Conservation (phyloP, 2,113 vertebrate genomes). For the Neoarius graeffei region DNA sequence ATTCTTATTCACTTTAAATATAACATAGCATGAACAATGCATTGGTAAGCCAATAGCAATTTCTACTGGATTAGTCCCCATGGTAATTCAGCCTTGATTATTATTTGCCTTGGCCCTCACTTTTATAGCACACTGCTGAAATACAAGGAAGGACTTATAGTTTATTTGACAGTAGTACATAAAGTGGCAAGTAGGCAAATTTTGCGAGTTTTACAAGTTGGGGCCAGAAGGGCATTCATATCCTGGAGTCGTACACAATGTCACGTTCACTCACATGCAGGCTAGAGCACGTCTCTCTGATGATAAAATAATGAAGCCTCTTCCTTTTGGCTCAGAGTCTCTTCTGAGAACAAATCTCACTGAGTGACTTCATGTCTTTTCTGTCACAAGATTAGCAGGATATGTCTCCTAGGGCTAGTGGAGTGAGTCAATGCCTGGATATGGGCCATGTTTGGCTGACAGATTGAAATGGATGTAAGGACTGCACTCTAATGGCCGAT, state of each 20-base stretch:
- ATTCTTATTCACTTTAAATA: neutral
- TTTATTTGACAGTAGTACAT: conserved; percentile 42
- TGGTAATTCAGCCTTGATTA: conserved; percentile 34
- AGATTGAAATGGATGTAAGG: conserved; percentile 17
- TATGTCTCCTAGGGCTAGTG: conserved; percentile 1
- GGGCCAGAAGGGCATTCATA: conserved; percentile 37
- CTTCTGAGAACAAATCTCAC: conserved; percentile 10
- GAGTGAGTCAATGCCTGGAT: conserved; percentile 15
- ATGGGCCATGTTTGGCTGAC: conserved; percentile 17
- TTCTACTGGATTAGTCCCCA: conserved; percentile 22
- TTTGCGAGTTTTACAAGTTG: conserved; percentile 37
- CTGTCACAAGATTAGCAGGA: conserved; percentile 18
- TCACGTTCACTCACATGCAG: conserved; percentile 21
- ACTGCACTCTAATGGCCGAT: conserved; percentile 4
- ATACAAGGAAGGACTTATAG: conserved; percentile 38
- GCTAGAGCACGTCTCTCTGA: conserved; percentile 30
- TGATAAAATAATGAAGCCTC: conserved; percentile 4
- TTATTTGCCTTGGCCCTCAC: conserved; percentile 41
- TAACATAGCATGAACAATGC: neutral
- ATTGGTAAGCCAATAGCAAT: conserved; percentile 24
- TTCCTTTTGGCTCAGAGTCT: conserved; percentile 13
- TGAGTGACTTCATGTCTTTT: conserved; percentile 10
- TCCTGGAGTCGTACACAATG: conserved; percentile 20
- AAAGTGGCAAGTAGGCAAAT: conserved; percentile 48
- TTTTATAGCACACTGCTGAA: conserved; percentile 43